phyloP scores from a whole-genome alignment of 2,888 invertebrate genomes.

The Emmelina monodactyla region DNA sequence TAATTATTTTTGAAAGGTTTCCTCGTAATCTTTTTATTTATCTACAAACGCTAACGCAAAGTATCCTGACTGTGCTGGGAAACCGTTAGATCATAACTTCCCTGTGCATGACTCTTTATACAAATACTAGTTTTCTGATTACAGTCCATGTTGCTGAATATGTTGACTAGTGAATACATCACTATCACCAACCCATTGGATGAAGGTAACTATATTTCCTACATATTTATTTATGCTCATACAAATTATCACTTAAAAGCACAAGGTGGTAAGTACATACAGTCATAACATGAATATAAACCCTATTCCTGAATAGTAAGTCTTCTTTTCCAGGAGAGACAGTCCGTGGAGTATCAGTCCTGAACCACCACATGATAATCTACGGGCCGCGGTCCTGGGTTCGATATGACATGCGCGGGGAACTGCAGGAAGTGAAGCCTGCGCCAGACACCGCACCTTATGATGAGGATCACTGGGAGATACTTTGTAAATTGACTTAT shows the following conservation, averaged over 20 bases:
- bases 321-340: slow-evolving; percentile 44
- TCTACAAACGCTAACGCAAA: no score
- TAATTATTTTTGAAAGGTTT: no score
- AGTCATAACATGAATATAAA: no score
- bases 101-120: no score
- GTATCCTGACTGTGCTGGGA: no score
- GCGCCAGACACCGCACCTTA: slow-evolving; percentile 66
- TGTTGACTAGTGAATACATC: slow-evolving; percentile 92
- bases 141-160: slow-evolving; percentile 87
- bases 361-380: slow-evolving; percentile 72
- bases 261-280: no score
- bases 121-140: no score
- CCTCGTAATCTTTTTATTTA: no score
- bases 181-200: slow-evolving; percentile 85
- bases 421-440: slow-evolving; percentile 67
- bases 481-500: slow-evolving; percentile 77
- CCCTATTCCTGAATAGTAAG: no score
- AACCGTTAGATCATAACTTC: no score
- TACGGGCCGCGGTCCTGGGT: slow-evolving; percentile 81
- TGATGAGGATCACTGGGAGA: slow-evolving; percentile 73
- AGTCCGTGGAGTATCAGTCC: slow-evolving; percentile 48
- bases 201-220: slow-evolving; percentile 62
- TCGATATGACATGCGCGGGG: slow-evolving; percentile 80
- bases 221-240: no score
- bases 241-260: no score